Percentiles rank a stretch among this genome's conserved stretches.
These are phyloP conservation scores for Diabrotica balteata DNA, from an alignment of 2,888 invertebrate genomes.

Conservation along the genomic window DNA sequence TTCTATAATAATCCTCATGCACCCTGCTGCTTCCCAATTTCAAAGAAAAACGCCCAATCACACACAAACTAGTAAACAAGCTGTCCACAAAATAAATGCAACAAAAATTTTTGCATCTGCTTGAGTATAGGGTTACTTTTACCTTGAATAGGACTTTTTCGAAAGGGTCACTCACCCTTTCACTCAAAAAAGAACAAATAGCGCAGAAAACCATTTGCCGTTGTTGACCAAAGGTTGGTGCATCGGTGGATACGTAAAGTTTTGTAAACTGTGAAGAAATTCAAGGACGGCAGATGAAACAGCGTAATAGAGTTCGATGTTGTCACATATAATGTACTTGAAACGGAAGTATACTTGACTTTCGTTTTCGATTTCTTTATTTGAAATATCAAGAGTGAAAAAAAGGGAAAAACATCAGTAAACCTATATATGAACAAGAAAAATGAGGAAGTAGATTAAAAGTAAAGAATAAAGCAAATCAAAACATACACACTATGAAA, in stretches of 20 bases:
- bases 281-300: conserved; percentile 1
- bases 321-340: background rate
- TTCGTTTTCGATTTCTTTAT: no score
- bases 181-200: conserved; percentile 26
- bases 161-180: conserved; percentile 42
- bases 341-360: no score
- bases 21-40: no score
- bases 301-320: background rate
- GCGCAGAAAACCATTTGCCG: conserved; percentile 16
- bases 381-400: no score
- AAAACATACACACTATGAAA: no score
- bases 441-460: no score
- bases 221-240: conserved; percentile 15
- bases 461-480: no score
- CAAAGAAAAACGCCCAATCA: conserved; percentile 20
- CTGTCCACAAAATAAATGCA: conserved; percentile 27
- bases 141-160: conserved; percentile 40
- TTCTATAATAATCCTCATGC: no score
- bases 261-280: background rate
- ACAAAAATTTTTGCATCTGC: conserved; percentile 42
- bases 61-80: conserved; percentile 33
- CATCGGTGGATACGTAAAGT: conserved; percentile 1
- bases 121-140: conserved; percentile 50
- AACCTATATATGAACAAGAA: no score
- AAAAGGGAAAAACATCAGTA: no score